Conservation (phyloP, 2,113 vertebrate genomes). For the Tyto alba region DNA sequence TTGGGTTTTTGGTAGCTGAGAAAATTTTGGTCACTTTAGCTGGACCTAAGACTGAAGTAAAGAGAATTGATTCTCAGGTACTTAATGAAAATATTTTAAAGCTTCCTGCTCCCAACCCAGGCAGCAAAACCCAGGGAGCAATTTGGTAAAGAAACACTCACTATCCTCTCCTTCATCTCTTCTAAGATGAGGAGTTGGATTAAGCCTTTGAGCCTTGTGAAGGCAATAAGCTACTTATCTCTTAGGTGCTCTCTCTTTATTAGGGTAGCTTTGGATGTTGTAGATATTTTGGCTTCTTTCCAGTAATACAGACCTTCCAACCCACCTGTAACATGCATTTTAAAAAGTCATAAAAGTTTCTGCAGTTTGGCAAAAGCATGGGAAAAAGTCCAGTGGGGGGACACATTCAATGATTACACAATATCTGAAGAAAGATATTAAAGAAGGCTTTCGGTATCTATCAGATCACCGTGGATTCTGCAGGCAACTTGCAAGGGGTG, state of each 20-base stretch:
- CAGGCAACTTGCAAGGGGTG: not conserved
- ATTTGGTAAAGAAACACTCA: not conserved
- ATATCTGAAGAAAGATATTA: not conserved
- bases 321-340: not conserved
- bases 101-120: not conserved
- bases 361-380: not conserved
- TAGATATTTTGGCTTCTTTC: not conserved
- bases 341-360: not conserved
- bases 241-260: not conserved
- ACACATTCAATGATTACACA: not conserved
- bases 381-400: not conserved
- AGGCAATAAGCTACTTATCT: not conserved
- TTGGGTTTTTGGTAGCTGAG: not conserved
- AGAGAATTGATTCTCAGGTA: not conserved
- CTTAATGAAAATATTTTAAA: not conserved
- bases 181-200: not conserved
- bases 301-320: not conserved
- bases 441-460: not conserved
- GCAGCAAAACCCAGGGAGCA: not conserved
- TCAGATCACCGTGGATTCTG: not conserved
- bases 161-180: not conserved
- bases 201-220: not conserved
- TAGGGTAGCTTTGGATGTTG: not conserved
- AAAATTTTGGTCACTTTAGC: not conserved
- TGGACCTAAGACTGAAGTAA: not conserved